Base-by-base conservation (phyloP, 2,797 vertebrate species). In the Girardinus metallicus region DNA sequence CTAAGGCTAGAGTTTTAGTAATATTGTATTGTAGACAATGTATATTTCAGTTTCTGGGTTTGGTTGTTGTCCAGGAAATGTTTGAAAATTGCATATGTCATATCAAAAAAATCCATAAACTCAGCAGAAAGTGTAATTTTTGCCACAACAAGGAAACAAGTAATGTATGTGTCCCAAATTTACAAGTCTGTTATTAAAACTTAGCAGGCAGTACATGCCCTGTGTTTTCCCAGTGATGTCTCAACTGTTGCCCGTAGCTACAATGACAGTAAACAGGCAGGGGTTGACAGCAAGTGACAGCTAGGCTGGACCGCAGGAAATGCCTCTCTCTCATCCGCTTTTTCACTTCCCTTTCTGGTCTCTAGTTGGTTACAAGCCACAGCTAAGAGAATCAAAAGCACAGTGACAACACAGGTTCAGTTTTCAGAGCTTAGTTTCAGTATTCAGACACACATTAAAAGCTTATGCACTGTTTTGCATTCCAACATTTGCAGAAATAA, bases 301-400 rank as follows among this genome's bases (percentile, higher is more conserved):
- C n/a, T 10, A 73, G 44, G 11, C 8, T 44, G 34, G 80, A 85
- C 87, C 53, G 68, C 82, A 95, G 93, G 94, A 95, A 95, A 92
- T 87, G 72, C 84, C 86, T 93, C 75, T 77, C 16, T 85, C 79
- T 89, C 92, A 88, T 80, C 85, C 16, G 74, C 41, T 82, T 80
- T 96, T 96, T 96, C 95, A 94, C 92, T 96, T 96, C 96, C 88
- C 87, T 89, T 94, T 95, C 70, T 87, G 78, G 77, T 60, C 80
- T 84, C 80, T 89, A 70, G 72, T 43, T 88, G 57, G 79, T 83
- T 74, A 71, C 9, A 2, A 29, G 8, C 60, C 31, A 64, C 78
- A 73, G 81, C 85, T 76, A 81, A 83, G 81, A 83, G 87, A 91
- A 93, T 80, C 55, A 74, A 88, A 90, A 88, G 73, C 77, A 86